These are phyloP conservation scores for Cylas formicarius DNA, from an alignment of 1,140 invertebrate genomes.

Conservation along the genomic window DNA sequence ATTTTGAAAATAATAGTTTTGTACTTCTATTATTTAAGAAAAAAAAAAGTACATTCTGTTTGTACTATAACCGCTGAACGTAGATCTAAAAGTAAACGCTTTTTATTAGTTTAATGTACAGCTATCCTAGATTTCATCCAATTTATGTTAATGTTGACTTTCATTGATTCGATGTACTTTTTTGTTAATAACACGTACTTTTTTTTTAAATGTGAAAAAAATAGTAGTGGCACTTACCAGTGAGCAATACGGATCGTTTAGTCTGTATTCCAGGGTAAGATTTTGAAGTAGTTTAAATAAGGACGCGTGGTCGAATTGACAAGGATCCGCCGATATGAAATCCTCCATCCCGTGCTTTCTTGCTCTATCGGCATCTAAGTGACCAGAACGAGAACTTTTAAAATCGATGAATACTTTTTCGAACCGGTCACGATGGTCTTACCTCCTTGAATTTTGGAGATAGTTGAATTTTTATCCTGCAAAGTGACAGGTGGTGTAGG, in stretches of 20 bases:
- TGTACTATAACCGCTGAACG: too few species aligned
- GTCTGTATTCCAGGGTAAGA: conserved; percentile 86
- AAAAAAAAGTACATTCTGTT: too few species aligned
- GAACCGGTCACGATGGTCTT: conserved; percentile 26
- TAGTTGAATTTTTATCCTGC: conserved; percentile 77
- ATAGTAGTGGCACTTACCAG: conserved; percentile 62
- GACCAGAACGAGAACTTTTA: conserved; percentile 8
- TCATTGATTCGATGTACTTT: too few species aligned
- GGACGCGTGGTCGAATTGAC: conserved; percentile 89
- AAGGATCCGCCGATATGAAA: conserved; percentile 96
- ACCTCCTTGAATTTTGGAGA: conserved; percentile 86
- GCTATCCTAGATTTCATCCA: too few species aligned
- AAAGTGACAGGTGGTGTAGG: conserved; percentile 86
- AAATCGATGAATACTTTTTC: neutral
- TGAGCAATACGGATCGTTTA: conserved; percentile 96
- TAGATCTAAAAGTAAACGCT: too few species aligned
- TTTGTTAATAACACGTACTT: conserved; percentile 4
- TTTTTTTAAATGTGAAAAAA: neutral
- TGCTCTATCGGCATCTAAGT: conserved; percentile 85
- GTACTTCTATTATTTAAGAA: too few species aligned
- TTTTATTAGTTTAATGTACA: too few species aligned
- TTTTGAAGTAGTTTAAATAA: conserved; percentile 90
- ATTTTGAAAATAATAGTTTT: too few species aligned
- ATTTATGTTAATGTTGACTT: too few species aligned
- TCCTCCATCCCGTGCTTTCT: conserved; percentile 99